A percentile compares a stretch with the other conserved stretches of the same genome.
Conservation (phyloP, 1,140 invertebrate species). For the Pteromalus puparum region DNA sequence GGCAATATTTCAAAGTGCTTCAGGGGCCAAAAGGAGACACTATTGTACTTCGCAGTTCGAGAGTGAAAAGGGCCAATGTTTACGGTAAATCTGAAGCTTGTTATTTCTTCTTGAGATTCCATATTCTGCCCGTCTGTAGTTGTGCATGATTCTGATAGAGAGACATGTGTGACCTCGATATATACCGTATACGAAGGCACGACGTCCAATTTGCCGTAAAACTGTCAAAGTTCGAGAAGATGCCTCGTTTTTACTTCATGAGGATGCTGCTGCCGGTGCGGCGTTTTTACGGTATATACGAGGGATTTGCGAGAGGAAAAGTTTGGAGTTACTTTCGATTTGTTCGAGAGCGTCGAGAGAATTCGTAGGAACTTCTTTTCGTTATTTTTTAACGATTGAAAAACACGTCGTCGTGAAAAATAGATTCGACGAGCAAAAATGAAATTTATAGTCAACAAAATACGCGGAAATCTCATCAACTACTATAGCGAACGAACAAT, state of each 20-base stretch:
- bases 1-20: conserved; percentile 31
- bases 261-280: background rate
- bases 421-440: too few species aligned
- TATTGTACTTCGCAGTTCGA: background rate
- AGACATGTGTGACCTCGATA: background rate
- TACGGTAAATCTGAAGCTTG: background rate
- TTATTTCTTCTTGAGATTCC: background rate
- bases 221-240: conserved; percentile 21
- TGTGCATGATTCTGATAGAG: background rate
- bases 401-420: too few species aligned
- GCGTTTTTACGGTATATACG: too few species aligned
- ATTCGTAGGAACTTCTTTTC: background rate
- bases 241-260: background rate
- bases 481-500: too few species aligned
- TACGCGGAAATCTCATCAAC: too few species aligned
- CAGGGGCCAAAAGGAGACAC: background rate
- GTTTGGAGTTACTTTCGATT: background rate
- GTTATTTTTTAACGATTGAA: too few species aligned
- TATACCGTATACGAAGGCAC: background rate
- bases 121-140: background rate
- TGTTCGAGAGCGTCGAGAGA: background rate
- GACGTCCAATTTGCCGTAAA: conserved; percentile 31
- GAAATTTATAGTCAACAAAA: too few species aligned
- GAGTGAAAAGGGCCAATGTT: background rate
- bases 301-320: background rate